phyloP scores from a whole-genome alignment of 2,888 invertebrate genomes.

The Carabus problematicus region DNA sequence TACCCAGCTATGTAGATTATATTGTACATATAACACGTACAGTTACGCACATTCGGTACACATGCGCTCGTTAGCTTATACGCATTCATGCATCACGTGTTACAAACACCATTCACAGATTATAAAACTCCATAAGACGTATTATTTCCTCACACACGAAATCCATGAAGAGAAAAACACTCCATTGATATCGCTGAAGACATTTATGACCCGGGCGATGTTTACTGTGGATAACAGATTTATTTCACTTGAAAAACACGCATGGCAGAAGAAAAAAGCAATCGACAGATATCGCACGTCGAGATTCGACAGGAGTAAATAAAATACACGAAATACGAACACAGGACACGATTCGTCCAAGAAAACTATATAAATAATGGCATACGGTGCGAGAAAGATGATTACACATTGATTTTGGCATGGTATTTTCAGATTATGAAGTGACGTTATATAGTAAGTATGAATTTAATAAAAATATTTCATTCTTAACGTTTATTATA shows the following conservation, averaged over 20 bases:
- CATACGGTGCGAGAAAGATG: background rate
- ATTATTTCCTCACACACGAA: background rate
- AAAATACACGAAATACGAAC: no score
- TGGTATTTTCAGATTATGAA: background rate
- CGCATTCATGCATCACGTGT: background rate
- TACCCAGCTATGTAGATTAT: no score
- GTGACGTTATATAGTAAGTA: background rate
- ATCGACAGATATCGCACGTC: background rate
- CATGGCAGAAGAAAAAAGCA: conserved; percentile 3
- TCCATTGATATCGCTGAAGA: conserved; percentile 33
- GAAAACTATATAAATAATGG: no score
- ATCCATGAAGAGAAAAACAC: conserved; percentile 30
- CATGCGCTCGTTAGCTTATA: background rate
- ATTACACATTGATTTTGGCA: background rate
- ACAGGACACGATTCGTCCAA: no score
- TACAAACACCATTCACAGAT: no score
- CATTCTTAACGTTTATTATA: background rate
- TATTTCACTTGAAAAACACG: conserved; percentile 16
- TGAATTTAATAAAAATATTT: conserved; percentile 8
- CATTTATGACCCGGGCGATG: conserved; percentile 37
- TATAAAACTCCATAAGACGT: no score
- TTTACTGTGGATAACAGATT: conserved; percentile 38
- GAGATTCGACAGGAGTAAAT: no score
- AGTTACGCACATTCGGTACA: background rate
- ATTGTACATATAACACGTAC: no score